Evolutionary conservation across 2,888 invertebrate genomes (phyloP), one percentile per base, ranked within the genome.

Genomic region (Globia sparganii): DNA sequence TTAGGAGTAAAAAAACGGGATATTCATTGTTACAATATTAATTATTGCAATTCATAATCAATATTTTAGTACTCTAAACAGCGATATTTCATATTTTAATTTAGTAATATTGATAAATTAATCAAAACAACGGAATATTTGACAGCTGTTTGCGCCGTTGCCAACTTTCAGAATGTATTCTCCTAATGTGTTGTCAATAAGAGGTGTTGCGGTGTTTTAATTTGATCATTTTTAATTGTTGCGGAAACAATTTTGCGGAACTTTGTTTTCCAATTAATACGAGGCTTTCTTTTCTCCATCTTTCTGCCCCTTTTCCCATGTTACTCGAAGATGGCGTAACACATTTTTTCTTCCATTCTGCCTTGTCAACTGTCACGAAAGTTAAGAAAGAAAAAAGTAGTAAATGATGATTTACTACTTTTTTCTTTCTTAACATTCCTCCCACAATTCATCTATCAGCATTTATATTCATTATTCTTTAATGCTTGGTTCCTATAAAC

Each of bases 261-360:
- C 13, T 31, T 40, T 43, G 18, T 73, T 73, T 73, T 15, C 15
- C 21, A 58, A 21, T 58, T 3, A 73, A 73, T 13, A 40, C 40
- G 13, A 15, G 9, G n/a, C 37, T 69, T 71, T 18, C 5, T 21
- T 25, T 3, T 43, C n/a, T 2, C 21, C 4, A 2, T 13, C 21
- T 21, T 2, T 3, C 13, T 43, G 6, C 2, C 25, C 25, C 2
- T 25, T n/a, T 9, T 31, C 3, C 13, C 1, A 4, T 9, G 49
- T 5, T 28, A 28, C 9, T 4, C 5, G 9, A 21, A 5, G 11
- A 2, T 21, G 2, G 4, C 31, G 18, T 31, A 9, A 4, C 31
- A 21, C 1, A 21, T 21, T 31, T 31, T 31, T 28, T 59, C 18
- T 3, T 59, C 1, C 18, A 59, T 18, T 18, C 31, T 59, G 18